Evolutionary conservation across 2,113 vertebrate species (phyloP).

Genomic region (Cyanoderma ruficeps): DNA sequence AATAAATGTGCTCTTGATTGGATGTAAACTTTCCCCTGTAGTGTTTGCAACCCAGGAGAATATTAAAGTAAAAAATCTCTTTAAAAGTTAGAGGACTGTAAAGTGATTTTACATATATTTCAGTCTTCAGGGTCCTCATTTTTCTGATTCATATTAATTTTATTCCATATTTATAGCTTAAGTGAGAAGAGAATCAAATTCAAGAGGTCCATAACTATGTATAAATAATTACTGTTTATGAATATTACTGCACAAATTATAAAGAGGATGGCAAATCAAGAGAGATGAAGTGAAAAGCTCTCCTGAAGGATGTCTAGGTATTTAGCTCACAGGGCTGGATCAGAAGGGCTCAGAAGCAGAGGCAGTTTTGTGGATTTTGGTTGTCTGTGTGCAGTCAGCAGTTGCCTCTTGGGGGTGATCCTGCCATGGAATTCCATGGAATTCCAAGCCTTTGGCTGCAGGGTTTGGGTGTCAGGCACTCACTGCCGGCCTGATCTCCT

Average conservation of each 20-base stretch:
- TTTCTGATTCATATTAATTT: slow-evolving; percentile 46
- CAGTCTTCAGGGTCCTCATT: slow-evolving; percentile 45
- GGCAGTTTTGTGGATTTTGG: background rate
- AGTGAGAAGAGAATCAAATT: slow-evolving; percentile 63
- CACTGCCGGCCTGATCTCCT: background rate
- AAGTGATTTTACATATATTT: slow-evolving; percentile 35
- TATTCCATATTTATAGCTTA: slow-evolving; percentile 58
- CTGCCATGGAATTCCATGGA: background rate
- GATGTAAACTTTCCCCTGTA: slow-evolving; percentile 52
- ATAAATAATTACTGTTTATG: slow-evolving; percentile 62
- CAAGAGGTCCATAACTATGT: slow-evolving; percentile 37
- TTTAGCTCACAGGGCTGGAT: background rate
- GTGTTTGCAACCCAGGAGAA: slow-evolving; percentile 47
- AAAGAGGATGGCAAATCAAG: background rate
- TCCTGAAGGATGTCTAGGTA: background rate
- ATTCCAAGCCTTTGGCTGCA: background rate
- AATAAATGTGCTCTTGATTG: slow-evolving; percentile 47
- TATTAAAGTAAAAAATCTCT: slow-evolving; percentile 44
- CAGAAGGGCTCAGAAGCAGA: background rate
- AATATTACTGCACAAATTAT: slow-evolving; percentile 30
- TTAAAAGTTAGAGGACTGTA: slow-evolving; percentile 35
- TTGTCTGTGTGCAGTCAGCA: background rate
- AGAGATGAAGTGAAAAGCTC: background rate
- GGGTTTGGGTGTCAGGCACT: background rate
- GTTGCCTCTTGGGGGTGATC: background rate